These are phyloP conservation scores for Yponomeuta cagnagella DNA, from an alignment of 2,888 invertebrate species.

Conservation along the genomic window DNA sequence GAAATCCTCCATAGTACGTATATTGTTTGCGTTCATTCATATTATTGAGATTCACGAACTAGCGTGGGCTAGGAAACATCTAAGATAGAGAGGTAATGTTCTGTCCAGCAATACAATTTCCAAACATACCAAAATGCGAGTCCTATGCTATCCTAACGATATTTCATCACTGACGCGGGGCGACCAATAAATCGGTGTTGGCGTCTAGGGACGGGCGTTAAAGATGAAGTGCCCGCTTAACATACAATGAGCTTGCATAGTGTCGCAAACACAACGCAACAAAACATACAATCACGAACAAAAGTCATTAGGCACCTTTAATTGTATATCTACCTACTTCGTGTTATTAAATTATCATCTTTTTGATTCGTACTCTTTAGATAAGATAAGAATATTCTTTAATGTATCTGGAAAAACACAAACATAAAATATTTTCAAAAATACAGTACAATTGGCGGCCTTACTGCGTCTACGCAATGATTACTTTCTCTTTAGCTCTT, in stretches of 20 bases:
- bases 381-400: too few species aligned
- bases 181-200: constrained; percentile 61
- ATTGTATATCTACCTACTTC: background rate
- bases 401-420: too few species aligned
- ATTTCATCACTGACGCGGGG: constrained; percentile 12
- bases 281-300: background rate
- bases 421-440: too few species aligned
- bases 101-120: background rate
- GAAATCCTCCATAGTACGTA: background rate
- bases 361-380: too few species aligned
- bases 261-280: constrained; percentile 43
- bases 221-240: constrained; percentile 72
- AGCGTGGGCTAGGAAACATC: background rate
- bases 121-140: background rate
- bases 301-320: background rate
- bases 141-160: background rate
- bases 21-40: too few species aligned
- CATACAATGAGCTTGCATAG: constrained; percentile 68
- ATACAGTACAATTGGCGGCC: too few species aligned
- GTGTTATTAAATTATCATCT: too few species aligned
- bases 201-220: constrained; percentile 48
- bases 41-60: background rate
- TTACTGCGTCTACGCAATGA: too few species aligned
- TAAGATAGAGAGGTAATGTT: background rate
- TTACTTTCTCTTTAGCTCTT: too few species aligned